Conservation (phyloP, 2,797 vertebrate species). For the Scyliorhinus canicula region DNA sequence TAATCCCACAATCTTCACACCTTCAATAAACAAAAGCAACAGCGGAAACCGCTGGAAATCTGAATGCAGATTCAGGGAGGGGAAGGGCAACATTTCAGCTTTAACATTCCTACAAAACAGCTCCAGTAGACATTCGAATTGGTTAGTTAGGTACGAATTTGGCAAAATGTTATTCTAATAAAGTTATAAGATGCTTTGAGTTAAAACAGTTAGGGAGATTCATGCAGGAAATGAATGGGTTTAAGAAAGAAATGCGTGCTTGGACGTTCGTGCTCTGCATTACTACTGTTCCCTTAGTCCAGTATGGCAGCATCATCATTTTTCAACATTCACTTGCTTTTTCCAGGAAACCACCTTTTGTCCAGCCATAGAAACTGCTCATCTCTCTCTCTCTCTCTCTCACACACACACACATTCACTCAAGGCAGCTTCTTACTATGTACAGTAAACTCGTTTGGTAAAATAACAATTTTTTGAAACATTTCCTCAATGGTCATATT, state of each 20-base stretch:
- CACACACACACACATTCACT: background rate
- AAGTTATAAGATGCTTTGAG: slow-evolving; percentile 18
- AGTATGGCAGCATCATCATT: background rate
- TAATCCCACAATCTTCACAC: slow-evolving; percentile 15
- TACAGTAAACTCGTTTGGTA: background rate
- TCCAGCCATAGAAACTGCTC: slow-evolving; percentile 15
- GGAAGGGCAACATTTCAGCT: background rate
- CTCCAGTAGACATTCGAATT: slow-evolving; percentile 17
- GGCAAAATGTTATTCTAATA: slow-evolving; percentile 19
- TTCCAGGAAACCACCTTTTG: background rate
- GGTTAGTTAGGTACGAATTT: slow-evolving; percentile 27
- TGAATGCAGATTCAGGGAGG: background rate
- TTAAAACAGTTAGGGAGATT: slow-evolving; percentile 11
- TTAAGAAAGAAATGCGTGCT: slow-evolving; percentile 29
- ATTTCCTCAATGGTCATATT: slow-evolving; percentile 15
- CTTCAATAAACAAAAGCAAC: slow-evolving; percentile 19
- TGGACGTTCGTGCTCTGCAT: background rate
- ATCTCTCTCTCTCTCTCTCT: background rate
- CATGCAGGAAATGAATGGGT: slow-evolving; percentile 19
- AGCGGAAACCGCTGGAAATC: background rate
- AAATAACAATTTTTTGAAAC: background rate
- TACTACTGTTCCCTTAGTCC: slow-evolving; percentile 8
- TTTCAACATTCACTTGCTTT: background rate
- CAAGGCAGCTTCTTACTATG: background rate
- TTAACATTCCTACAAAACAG: slow-evolving; percentile 30